phyloP scores from a whole-genome alignment of 2,888 invertebrate genomes.

The Sphaerophoria rueppellii region DNA sequence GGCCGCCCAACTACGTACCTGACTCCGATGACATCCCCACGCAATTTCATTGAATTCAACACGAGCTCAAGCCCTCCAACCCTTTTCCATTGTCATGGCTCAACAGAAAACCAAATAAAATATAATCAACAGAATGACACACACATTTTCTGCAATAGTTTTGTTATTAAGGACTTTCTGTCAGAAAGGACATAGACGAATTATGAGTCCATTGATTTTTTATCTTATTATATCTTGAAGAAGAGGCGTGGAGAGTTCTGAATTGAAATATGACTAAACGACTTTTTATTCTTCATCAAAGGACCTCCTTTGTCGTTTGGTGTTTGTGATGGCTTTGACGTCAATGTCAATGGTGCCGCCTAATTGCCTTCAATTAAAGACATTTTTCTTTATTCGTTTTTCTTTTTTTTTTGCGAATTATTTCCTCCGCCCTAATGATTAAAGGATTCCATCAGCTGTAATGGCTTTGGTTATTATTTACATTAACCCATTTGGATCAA shows the following conservation, averaged over 20 bases:
- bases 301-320: neutral
- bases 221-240: neutral
- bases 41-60: constrained; percentile 5
- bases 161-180: constrained; percentile 43
- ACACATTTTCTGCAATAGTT: constrained; percentile 37
- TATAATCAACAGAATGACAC: constrained; percentile 30
- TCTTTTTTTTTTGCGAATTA: constrained; percentile 22
- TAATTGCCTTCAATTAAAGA: constrained; percentile 37
- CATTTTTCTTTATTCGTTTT: neutral
- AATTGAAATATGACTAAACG: neutral
- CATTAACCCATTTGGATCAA: constrained; percentile 42
- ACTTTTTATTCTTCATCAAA: constrained; percentile 19
- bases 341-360: neutral
- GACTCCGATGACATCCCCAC: constrained; percentile 19
- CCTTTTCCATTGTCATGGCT: neutral
- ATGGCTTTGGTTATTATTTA: constrained; percentile 18
- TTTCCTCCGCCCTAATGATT: constrained; percentile 23
- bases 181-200: constrained; percentile 33
- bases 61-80: neutral
- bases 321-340: neutral
- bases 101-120: constrained; percentile 25
- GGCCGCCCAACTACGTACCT: neutral
- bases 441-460: constrained; percentile 13
- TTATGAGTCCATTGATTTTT: constrained; percentile 55
- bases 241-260: neutral